Conservation (phyloP, 2,888 invertebrate genomes). For the Ophion obscuratus region DNA sequence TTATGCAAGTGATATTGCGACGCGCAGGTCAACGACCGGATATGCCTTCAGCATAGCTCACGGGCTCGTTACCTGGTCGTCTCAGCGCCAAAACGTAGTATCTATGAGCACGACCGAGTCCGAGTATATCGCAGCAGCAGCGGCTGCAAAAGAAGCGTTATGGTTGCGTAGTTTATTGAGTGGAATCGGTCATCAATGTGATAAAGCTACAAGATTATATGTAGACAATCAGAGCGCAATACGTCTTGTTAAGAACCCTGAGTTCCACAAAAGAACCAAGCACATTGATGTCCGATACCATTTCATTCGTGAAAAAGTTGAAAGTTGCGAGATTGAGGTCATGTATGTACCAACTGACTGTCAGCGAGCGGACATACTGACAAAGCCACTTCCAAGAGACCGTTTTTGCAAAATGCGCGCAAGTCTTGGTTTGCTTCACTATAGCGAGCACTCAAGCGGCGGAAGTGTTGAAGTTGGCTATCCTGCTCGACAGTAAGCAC, state of each 20-base stretch:
- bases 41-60: conserved; percentile 61
- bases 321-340: neutral
- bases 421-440: neutral
- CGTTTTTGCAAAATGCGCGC: conserved; percentile 5
- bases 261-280: neutral
- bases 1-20: conserved; percentile 56
- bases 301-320: neutral
- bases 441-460: neutral
- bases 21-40: conserved; percentile 69
- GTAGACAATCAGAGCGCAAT: neutral
- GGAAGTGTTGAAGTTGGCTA: conserved; percentile 14
- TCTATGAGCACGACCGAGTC: conserved; percentile 44
- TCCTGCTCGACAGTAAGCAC: neutral
- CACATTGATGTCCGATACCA: neutral
- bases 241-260: neutral
- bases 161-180: conserved; percentile 24
- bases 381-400: neutral
- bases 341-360: conserved; percentile 1
- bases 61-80: conserved; percentile 66
- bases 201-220: neutral
- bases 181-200: conserved; percentile 12
- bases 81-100: conserved; percentile 63
- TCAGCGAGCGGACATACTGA: neutral
- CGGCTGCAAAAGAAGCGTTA: conserved; percentile 2
- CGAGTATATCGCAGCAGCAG: conserved; percentile 34